A percentile compares a stretch with the other conserved stretches of the same genome.
These are phyloP conservation scores for Andrena bicolor DNA, from an alignment of 2,888 invertebrate genomes.

Conservation along the genomic window DNA sequence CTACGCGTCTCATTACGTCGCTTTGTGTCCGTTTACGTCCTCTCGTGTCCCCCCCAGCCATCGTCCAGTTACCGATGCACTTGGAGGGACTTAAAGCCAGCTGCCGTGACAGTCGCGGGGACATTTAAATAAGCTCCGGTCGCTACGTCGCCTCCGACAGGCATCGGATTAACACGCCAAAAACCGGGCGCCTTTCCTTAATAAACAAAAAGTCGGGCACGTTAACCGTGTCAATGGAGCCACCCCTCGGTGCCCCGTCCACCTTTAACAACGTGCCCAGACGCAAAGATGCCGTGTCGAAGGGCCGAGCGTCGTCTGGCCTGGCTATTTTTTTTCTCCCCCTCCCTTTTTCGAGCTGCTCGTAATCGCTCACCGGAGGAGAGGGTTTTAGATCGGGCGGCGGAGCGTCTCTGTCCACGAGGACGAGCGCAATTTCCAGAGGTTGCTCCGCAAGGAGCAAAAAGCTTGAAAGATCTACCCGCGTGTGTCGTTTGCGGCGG, in stretches of 20 bases:
- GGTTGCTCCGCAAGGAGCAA: constrained; percentile 58
- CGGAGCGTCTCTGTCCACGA: constrained; percentile 38
- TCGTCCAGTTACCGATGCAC: constrained; percentile 37
- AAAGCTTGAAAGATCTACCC: constrained; percentile 67
- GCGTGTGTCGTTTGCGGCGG: constrained; percentile 70
- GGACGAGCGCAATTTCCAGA: constrained; percentile 67
- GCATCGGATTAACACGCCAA: constrained; percentile 37
- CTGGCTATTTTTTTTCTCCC: background rate
- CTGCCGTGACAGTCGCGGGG: constrained; percentile 26
- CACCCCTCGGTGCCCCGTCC: background rate
- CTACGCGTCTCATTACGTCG: constrained; percentile 59
- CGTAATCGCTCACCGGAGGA: constrained; percentile 26
- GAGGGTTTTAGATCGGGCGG: constrained; percentile 45
- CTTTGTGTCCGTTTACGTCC: constrained; percentile 51
- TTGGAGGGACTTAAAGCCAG: constrained; percentile 25
- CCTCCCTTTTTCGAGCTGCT: background rate
- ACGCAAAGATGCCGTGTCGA: constrained; percentile 6
- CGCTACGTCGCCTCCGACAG: constrained; percentile 41
- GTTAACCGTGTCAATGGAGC: constrained; percentile 24
- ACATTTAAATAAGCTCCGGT: constrained; percentile 56
- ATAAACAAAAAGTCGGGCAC: constrained; percentile 2
- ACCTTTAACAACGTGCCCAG: background rate
- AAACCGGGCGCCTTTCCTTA: background rate
- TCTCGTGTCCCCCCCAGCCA: constrained; percentile 41
- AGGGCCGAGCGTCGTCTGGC: background rate